These are phyloP conservation scores for Pangasius sanitwongsei DNA, from an alignment of 2,797 vertebrate genomes.

Conservation along the genomic window DNA sequence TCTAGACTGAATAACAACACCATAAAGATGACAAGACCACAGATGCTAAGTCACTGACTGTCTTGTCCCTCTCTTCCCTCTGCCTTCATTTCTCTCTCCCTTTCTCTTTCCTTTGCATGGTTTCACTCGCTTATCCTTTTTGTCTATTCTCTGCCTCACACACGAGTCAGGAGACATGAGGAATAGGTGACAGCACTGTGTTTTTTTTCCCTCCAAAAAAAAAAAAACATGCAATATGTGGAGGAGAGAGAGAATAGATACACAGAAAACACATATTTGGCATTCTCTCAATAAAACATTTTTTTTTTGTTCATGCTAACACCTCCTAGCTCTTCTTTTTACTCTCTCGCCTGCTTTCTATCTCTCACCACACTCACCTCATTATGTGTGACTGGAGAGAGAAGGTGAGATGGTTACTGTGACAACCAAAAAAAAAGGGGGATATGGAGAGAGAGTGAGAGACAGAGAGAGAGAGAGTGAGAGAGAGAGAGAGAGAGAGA, in stretches of 20 bases:
- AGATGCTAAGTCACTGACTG: constrained; percentile 53
- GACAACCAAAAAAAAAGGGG: constrained; percentile 73
- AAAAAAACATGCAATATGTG: constrained; percentile 28
- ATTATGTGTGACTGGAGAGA: constrained; percentile 75
- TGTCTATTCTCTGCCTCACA: constrained; percentile 33
- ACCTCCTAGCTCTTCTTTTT: constrained; percentile 29
- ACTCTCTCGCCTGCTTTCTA: constrained; percentile 24
- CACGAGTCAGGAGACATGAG: constrained; percentile 30
- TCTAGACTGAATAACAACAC: constrained; percentile 56
- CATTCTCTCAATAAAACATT: constrained; percentile 49
- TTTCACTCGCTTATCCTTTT: constrained; percentile 43
- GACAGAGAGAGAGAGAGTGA: constrained; percentile 44
- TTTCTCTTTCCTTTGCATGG: constrained; percentile 56
- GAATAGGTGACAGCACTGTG: constrained; percentile 38
- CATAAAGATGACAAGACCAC: constrained; percentile 43
- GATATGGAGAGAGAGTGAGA: constrained; percentile 44
- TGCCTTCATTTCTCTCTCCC: constrained; percentile 52
- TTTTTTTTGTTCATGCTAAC: constrained; percentile 36
- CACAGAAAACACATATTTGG: constrained; percentile 59
- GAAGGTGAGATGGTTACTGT: constrained; percentile 81
- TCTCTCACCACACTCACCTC: constrained; percentile 63
- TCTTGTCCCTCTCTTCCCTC: constrained; percentile 53
- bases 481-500: constrained; percentile 29
- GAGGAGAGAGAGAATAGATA: constrained; percentile 17
- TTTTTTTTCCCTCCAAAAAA: too few relatives aligned